These are phyloP conservation scores for Leuctra nigra DNA, from an alignment of 2,888 invertebrate genomes.

Conservation along the genomic window DNA sequence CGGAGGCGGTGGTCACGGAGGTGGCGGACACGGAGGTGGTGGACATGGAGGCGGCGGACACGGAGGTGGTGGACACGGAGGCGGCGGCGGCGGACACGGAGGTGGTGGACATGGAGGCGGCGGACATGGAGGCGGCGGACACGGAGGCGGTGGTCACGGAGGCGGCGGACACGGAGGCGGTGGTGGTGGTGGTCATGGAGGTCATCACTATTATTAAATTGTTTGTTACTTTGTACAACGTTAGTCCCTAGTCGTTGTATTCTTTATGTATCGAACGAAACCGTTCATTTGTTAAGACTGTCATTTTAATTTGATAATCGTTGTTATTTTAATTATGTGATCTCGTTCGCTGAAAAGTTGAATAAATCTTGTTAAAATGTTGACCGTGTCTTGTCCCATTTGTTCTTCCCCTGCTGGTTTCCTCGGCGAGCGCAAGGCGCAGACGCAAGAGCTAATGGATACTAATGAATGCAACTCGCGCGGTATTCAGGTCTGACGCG, in stretches of 20 bases:
- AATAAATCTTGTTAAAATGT: too few species aligned
- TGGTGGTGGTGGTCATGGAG: not conserved
- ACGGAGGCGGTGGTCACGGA: not conserved
- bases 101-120: constrained; percentile 4
- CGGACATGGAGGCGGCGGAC: not conserved
- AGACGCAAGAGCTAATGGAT: too few species aligned
- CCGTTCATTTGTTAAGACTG: too few species aligned
- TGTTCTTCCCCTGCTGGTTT: too few species aligned
- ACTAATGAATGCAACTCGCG: too few species aligned
- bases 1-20: not conserved
- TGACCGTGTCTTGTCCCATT: too few species aligned
- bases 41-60: not conserved
- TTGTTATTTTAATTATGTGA: not conserved
- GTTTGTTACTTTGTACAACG: too few species aligned
- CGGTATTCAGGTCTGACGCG: too few species aligned
- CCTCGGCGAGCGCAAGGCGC: too few species aligned
- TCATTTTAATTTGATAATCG: not conserved
- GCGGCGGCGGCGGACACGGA: not conserved
- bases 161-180: constrained; percentile 3
- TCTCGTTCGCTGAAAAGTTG: too few species aligned
- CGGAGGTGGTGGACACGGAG: not conserved
- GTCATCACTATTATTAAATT: not conserved
- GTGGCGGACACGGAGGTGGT: not conserved
- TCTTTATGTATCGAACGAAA: too few species aligned
- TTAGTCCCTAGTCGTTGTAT: too few species aligned